Evolutionary conservation across 2,888 invertebrate genomes (phyloP).

Genomic region (Amphipyra tragopoginis): DNA sequence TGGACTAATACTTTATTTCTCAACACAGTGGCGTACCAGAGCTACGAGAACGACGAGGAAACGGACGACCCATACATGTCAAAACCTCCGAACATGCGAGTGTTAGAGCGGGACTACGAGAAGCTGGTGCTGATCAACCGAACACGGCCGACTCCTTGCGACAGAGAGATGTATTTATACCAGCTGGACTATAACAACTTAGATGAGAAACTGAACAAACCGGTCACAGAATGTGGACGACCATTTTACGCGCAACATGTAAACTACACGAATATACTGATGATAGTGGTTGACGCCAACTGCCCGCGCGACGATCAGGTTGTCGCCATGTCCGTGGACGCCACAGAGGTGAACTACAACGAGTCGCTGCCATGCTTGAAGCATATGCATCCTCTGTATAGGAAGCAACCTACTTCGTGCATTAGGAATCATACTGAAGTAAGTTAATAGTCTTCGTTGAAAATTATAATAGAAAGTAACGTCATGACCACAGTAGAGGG

Average conservation of each 20-base stretch:
- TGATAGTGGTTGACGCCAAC: constrained; percentile 93
- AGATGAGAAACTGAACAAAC: constrained; percentile 87
- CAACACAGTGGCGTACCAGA: constrained; percentile 77
- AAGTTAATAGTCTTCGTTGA: constrained; percentile 60
- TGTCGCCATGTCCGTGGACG: constrained; percentile 79
- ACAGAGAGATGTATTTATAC: constrained; percentile 92
- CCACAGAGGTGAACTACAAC: constrained; percentile 88
- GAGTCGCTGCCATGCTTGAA: constrained; percentile 91
- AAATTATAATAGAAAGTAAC: too few relatives aligned
- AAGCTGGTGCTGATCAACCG: constrained; percentile 92
- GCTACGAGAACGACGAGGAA: constrained; percentile 87
- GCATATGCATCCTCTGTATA: constrained; percentile 90
- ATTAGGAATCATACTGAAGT: constrained; percentile 94
- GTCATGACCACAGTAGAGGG: too few relatives aligned
- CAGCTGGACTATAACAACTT: constrained; percentile 85
- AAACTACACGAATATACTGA: constrained; percentile 93
- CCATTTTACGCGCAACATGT: constrained; percentile 94
- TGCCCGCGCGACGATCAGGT: constrained; percentile 89
- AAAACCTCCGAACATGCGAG: constrained; percentile 78
- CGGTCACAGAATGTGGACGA: constrained; percentile 81
- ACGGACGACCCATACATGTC: constrained; percentile 79
- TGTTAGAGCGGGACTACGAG: constrained; percentile 90
- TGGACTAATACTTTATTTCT: constrained; percentile 30
- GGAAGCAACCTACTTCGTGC: constrained; percentile 93
- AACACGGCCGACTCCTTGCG: constrained; percentile 96